Evolutionary conservation across 2,797 vertebrate species (phyloP).

Genomic region (Clarias laeviceps): DNA sequence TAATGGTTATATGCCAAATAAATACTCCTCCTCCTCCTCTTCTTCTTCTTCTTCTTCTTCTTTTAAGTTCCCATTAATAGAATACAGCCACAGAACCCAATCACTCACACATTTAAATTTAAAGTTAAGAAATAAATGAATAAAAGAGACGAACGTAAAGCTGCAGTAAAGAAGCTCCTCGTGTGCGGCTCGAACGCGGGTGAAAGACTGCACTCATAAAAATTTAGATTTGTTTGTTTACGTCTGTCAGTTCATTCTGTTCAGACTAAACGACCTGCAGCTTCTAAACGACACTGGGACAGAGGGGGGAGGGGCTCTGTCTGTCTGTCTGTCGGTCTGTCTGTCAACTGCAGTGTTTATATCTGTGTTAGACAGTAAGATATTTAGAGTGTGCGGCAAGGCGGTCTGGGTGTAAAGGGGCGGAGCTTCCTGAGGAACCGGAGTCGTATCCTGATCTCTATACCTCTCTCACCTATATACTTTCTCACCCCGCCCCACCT

Average conservation of each 20-base stretch:
- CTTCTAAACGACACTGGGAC: not conserved
- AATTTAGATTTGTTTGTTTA: not conserved
- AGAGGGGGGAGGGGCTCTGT: not conserved
- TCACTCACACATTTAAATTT: no score
- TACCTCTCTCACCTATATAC: not conserved
- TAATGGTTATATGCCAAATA: no score
- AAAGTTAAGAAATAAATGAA: not conserved
- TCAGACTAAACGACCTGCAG: not conserved
- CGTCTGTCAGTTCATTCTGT: not conserved
- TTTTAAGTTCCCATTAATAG: not conserved
- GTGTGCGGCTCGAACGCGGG: not conserved
- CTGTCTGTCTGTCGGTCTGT: not conserved
- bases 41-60: not conserved
- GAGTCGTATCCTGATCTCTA: not conserved
- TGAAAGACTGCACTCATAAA: not conserved
- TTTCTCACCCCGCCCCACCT: not conserved
- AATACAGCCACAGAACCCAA: not conserved
- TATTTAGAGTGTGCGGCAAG: not conserved
- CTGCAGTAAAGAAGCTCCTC: not conserved
- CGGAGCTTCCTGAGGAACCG: not conserved
- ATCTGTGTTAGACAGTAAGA: not conserved
- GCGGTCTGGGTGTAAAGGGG: not conserved
- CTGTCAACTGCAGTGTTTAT: not conserved
- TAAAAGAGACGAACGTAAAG: not conserved
- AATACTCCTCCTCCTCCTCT: not conserved